These are phyloP conservation scores for Teinopalpus imperialis DNA, from an alignment of 2,888 invertebrate genomes.

Conservation along the genomic window DNA sequence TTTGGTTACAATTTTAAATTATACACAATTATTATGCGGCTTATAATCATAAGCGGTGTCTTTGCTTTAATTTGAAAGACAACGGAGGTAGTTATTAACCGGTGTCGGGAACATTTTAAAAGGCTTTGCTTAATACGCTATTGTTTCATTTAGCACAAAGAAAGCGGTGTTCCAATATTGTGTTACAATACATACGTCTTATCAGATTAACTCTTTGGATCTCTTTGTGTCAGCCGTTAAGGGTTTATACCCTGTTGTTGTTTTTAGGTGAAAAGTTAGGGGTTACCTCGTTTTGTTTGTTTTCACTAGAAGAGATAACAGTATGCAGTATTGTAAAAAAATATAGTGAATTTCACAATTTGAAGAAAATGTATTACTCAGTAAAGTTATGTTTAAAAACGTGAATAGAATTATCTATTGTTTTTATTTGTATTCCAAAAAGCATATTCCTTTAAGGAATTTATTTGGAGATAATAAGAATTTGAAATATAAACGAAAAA, in stretches of 20 bases:
- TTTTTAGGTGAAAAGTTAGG: slow-evolving; percentile 24
- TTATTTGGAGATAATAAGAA: too few relatives aligned
- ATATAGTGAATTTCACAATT: background rate
- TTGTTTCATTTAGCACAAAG: slow-evolving; percentile 55
- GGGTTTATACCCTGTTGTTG: slow-evolving; percentile 7
- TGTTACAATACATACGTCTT: slow-evolving; percentile 39
- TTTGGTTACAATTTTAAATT: too few relatives aligned
- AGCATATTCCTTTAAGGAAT: too few relatives aligned
- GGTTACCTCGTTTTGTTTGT: slow-evolving; percentile 12
- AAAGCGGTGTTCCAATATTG: slow-evolving; percentile 38
- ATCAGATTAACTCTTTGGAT: slow-evolving; percentile 43
- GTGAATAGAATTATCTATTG: too few relatives aligned
- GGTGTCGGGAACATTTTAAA: slow-evolving; percentile 35
- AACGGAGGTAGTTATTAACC: slow-evolving; percentile 6
- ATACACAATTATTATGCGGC: too few relatives aligned
- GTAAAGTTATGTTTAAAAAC: too few relatives aligned
- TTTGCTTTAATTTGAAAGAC: background rate
- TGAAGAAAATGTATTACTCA: slow-evolving; percentile 1
- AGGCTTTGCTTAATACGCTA: slow-evolving; percentile 52
- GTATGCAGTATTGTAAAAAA: background rate
- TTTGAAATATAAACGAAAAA: too few relatives aligned
- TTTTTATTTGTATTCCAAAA: too few relatives aligned
- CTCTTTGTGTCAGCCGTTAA: slow-evolving; percentile 4
- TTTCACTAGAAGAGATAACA: slow-evolving; percentile 16
- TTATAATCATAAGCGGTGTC: slow-evolving; percentile 11